Evolutionary conservation across 2,113 vertebrate genomes (phyloP), one percentile per base, ranked within the genome.

Genomic region (Osmerus mordax): DNA sequence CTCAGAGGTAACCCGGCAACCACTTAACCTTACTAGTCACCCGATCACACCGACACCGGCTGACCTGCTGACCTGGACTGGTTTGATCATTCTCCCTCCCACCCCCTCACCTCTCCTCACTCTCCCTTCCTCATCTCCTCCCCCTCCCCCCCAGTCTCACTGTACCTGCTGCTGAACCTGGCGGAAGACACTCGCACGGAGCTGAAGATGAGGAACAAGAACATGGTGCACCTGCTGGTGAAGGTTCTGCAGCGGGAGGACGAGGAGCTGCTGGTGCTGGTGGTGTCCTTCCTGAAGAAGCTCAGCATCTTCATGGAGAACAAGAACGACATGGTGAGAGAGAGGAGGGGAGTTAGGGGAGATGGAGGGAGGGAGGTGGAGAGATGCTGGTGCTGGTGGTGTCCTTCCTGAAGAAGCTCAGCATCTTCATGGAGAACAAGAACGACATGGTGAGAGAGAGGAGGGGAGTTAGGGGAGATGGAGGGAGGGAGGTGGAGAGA

Each of bases 171-270:
- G 71, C 85, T 98, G 41, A 99, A 98, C 86, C 94, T 99, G 1
- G 96, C 97, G 18, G 97, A 98, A 81, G 97, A 99, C 74, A 97
- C 95, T 0, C 93, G 96, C 55, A 99, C 95, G 1, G 97, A 98
- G 78, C 87, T 98, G 86, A 99, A 99, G 91, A 99, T 99, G 97
- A 94, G 97, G 70, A 99, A 99, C 80, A 99, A 98, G 87, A 98
- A 97, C 78, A 97, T 98, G 12, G 96, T 98, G 3, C 94, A 94
- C 19, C 93, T 98, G 87, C 81, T 99, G 80, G 96, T 98, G 79
- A 97, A 96, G 84, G 94, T 96, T 0, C 90, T 98, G 21, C 96
- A 97, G 15, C 88, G 97, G 14, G 94, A 98, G 11, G 96, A 97
- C 25, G 94, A 95, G 78, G 96, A 98, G 84, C 91, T 99, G 75